Conservation (phyloP, 92 coral and sea anemone genomes). For the Porites divaricata region DNA sequence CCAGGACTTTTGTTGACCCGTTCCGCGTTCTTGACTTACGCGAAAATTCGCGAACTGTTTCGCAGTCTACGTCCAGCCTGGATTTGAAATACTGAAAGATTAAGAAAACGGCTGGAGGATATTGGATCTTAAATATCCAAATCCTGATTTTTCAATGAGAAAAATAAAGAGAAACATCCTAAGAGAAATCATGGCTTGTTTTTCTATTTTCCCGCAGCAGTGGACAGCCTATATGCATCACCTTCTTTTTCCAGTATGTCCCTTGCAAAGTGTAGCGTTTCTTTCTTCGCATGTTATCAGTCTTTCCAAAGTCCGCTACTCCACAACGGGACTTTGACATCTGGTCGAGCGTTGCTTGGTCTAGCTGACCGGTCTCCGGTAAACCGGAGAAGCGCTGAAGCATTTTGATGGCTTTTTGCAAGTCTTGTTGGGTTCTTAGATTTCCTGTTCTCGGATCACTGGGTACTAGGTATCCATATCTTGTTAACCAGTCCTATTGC, state of each 20-base stretch:
- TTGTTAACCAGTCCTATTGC: constrained; percentile 68
- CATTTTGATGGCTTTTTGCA: constrained; percentile 60
- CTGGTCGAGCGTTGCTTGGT: constrained; percentile 66
- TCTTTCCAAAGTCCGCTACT: constrained; percentile 80
- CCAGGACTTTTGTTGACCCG: no score
- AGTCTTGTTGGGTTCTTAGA: constrained; percentile 67
- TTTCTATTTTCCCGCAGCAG: no score
- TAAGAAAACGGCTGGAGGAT: no score
- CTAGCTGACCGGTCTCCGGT: constrained; percentile 77
- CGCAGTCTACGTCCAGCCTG: no score
- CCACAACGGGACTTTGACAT: constrained; percentile 86
- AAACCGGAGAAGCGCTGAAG: constrained; percentile 84
- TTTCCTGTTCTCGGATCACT: constrained; percentile 79
- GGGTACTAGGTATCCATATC: constrained; percentile 76
- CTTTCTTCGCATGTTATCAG: constrained; percentile 79
- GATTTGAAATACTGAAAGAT: no score
- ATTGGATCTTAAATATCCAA: no score
- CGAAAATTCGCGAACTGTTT: no score
- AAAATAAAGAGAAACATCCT: not conserved
- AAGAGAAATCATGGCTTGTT: not conserved
- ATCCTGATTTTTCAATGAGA: no score
- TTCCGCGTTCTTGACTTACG: no score
- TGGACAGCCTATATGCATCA: constrained; percentile 9
- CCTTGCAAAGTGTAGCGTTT: constrained; percentile 84
- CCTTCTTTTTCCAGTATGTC: constrained; percentile 80